Conservation (phyloP, 2,888 invertebrate species). For the Ypsolopha scabrella region DNA sequence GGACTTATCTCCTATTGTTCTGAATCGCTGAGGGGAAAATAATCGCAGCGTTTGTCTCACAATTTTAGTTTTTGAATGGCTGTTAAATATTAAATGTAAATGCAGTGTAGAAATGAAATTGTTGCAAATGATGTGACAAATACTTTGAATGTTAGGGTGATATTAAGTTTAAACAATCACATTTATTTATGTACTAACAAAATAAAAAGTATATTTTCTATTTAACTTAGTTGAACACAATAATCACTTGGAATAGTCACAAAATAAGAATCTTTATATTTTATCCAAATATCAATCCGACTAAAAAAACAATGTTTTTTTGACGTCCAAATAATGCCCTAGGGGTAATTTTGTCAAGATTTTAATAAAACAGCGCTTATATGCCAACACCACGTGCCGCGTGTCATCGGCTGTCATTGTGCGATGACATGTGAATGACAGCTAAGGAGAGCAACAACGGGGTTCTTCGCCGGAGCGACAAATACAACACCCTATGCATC, state of each 20-base stretch:
- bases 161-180: too few species aligned
- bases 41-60: conserved; percentile 1
- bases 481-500: too few species aligned
- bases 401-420: conserved; percentile 42
- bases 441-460: conserved; percentile 13
- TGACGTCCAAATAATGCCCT: not conserved
- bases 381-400: conserved; percentile 50
- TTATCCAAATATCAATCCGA: too few species aligned
- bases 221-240: too few species aligned
- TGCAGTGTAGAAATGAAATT: not conserved
- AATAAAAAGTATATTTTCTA: too few species aligned
- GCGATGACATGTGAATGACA: conserved; percentile 50
- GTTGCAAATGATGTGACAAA: too few species aligned
- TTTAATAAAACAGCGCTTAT: conserved; percentile 28
- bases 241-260: too few species aligned
- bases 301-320: not conserved
- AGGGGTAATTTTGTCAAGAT: not conserved
- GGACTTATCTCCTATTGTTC: conserved; percentile 56
- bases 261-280: too few species aligned
- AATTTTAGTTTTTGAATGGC: not conserved
- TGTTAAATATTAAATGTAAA: not conserved
- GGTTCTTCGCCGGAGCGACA: not conserved
- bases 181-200: too few species aligned
- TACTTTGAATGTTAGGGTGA: too few species aligned
- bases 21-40: conserved; percentile 42